Percentiles rank a stretch among this genome's conserved stretches.
Evolutionary conservation across 1,140 invertebrate species (phyloP).

Genomic region (Whitmania pigra): DNA sequence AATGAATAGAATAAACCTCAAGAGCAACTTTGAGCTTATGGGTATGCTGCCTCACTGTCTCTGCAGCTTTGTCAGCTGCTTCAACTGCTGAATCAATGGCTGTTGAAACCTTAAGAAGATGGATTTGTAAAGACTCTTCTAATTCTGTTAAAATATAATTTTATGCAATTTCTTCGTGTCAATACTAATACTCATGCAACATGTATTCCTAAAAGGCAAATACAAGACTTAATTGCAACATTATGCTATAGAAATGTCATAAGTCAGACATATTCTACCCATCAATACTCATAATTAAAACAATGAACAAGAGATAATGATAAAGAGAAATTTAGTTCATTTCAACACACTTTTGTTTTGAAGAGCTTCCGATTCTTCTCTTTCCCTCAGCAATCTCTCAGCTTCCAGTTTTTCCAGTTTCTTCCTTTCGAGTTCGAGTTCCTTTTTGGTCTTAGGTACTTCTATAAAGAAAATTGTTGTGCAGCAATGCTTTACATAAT

Average conservation of each 20-base stretch:
- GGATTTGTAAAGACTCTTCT: conserved; percentile 32
- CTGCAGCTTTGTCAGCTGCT: conserved; percentile 29
- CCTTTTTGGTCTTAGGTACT: not conserved
- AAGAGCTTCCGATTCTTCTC: conserved; percentile 2
- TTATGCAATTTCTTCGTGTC: not conserved
- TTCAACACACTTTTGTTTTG: not conserved
- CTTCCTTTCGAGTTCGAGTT: not conserved
- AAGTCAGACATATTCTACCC: too few species aligned
- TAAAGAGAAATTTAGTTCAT: not conserved
- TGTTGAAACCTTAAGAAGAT: conserved; percentile 28
- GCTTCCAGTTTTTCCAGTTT: not conserved
- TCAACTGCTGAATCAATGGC: conserved; percentile 25
- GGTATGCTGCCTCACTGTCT: conserved; percentile 32
- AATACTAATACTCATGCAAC: too few species aligned
- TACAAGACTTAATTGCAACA: too few species aligned
- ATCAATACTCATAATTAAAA: too few species aligned
- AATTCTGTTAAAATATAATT: conserved; percentile 29
- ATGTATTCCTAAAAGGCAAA: too few species aligned
- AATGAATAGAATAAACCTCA: conserved; percentile 33
- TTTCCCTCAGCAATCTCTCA: not conserved
- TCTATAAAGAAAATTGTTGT: not conserved
- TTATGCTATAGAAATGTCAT: too few species aligned
- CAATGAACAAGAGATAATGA: too few species aligned
- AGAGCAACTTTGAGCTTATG: conserved; percentile 37
- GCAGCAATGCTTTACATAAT: not conserved